phyloP scores from a whole-genome alignment of 2,797 vertebrate species.

The Argya squamiceps region DNA sequence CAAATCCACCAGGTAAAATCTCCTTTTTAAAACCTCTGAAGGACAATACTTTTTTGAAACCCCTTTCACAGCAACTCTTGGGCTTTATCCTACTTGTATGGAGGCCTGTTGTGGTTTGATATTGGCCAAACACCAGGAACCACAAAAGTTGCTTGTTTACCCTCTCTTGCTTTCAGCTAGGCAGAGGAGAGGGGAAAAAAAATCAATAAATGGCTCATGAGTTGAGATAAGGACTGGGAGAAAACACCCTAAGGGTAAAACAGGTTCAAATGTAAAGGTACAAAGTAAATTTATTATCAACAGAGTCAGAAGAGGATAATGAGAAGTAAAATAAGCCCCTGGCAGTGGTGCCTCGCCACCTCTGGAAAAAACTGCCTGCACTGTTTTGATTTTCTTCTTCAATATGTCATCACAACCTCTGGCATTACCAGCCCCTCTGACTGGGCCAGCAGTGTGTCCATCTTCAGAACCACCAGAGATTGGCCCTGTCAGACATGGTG shows the following conservation, averaged over 20 bases:
- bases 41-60: background rate
- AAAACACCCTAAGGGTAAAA: background rate
- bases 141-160: background rate
- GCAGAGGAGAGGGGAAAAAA: background rate
- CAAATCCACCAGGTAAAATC: background rate
- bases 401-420: background rate
- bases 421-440: background rate
- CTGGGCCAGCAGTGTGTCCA: background rate
- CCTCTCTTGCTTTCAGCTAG: background rate
- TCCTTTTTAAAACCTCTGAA: background rate
- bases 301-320: background rate
- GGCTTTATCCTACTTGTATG: accelerated
- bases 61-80: background rate
- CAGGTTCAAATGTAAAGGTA: background rate
- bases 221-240: background rate
- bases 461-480: background rate
- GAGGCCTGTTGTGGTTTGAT: background rate
- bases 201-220: background rate
- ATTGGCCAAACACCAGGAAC: background rate
- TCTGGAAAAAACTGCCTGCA: background rate
- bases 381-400: background rate
- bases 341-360: accelerated
- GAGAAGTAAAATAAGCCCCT: background rate
- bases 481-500: background rate
- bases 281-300: background rate